Base-by-base conservation (phyloP, 2,113 vertebrate genomes). In the Eubucco bourcierii region DNA sequence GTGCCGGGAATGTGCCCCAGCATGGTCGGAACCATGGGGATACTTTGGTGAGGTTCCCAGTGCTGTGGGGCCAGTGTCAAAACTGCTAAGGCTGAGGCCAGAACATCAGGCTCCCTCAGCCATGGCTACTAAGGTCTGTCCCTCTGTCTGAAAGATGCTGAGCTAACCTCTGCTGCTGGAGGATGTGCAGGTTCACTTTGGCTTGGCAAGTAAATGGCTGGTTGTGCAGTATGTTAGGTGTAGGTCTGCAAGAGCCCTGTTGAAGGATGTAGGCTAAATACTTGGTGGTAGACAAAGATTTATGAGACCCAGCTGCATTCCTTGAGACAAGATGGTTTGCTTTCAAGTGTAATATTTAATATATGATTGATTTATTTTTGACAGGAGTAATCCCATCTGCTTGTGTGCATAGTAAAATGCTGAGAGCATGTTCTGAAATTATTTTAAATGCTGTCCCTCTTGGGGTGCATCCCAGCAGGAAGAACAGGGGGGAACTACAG, bases 11-110 rank as follows among this genome's bases (percentile, higher is more conserved):
- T 71, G n/a, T 74, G 39, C 33, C 28, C 97, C 98, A 61, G 94
- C 2, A 0, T 3, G 18, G 61, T 47, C 56, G 33, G 64, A 79
- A 79, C 63, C n/a, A 8, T 70, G 78, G 94, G 91, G 88, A 25
- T 90, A 87, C 76, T 46, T 97, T 98, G 67, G 87, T 97, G 97
- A 96, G 63, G 24, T 10, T 63, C 27, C 67, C 23, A 28, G 47
- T 24, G 33, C 47, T 37, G 20, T 34, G 47, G 31, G 41, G 50
- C 67, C 4, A 3, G 27, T 47, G 66, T 31, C 12, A 7, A 20
- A 73, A 79, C 90, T 79, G 37, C 12, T 10, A 17, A 80, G 34
- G 83, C 41, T 47, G 46, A 76, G 33, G 29, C 17, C 29, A 67
- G 17, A 46, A 60, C 28, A 15, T 20, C 31, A 67, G 25, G 58